phyloP scores from a whole-genome alignment of 1,140 invertebrate species.

The Bombus turneri region DNA sequence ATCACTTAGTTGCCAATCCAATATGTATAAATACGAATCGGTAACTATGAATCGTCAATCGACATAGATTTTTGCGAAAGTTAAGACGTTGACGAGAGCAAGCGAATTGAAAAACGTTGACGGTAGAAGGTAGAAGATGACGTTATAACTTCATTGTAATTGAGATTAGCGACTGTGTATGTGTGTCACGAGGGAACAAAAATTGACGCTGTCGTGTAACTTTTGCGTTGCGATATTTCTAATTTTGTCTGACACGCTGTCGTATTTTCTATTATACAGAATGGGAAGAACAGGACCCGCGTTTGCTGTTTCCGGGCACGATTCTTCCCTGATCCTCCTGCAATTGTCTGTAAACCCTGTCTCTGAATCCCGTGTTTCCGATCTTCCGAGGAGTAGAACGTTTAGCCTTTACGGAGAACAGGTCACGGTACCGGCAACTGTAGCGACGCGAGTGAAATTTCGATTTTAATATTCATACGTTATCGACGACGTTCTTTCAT shows the following conservation, averaged over 20 bases:
- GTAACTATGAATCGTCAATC: background rate
- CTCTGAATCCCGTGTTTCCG: no score
- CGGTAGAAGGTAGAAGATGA: no score
- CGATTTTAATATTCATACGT: background rate
- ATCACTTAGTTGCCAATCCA: no score
- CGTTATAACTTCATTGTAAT: background rate
- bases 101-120: background rate
- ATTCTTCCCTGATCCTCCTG: background rate
- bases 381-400: background rate
- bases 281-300: background rate
- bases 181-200: no score
- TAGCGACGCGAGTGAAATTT: background rate
- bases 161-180: no score
- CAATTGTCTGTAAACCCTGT: background rate
- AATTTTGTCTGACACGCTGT: background rate
- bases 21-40: background rate
- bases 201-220: background rate
- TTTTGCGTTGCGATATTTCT: background rate
- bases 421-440: background rate
- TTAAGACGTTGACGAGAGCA: background rate
- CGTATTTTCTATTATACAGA: background rate
- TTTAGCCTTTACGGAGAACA: background rate
- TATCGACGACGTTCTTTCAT: slow-evolving; percentile 2
- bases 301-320: background rate
- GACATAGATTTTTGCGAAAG: background rate